Conservation (phyloP, 1,140 invertebrate species). For the Pinna nobilis region DNA sequence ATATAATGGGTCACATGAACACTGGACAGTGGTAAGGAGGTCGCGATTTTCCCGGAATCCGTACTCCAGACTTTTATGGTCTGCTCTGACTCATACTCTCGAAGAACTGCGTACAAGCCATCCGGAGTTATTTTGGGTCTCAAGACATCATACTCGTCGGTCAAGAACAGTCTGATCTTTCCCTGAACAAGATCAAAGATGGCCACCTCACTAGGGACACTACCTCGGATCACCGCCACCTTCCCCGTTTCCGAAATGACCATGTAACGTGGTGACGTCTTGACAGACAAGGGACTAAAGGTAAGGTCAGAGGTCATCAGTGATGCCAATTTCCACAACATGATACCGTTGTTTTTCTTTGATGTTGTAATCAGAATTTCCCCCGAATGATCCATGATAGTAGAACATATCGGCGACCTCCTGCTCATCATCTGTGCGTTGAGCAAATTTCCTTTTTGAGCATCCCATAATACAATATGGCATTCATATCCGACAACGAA, state of each 20-base stretch:
- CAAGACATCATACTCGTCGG: constrained; percentile 41
- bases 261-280: constrained; percentile 45
- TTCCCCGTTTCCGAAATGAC: constrained; percentile 26
- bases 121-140: constrained; percentile 42
- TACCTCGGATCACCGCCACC: constrained; percentile 39
- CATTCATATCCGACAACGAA: constrained; percentile 53
- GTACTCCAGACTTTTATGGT: constrained; percentile 49
- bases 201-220: constrained; percentile 41
- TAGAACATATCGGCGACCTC: constrained; percentile 22
- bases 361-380: constrained; percentile 39
- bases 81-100: constrained; percentile 42
- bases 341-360: constrained; percentile 41
- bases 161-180: constrained; percentile 29
- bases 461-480: constrained; percentile 41
- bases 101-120: constrained; percentile 47
- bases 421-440: constrained; percentile 29
- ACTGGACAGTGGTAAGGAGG: constrained; percentile 35
- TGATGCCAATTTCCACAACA: constrained; percentile 42
- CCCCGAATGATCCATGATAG: constrained; percentile 38
- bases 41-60: constrained; percentile 23
- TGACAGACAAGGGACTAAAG: constrained; percentile 43
- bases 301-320: constrained; percentile 23
- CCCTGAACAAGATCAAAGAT: constrained; percentile 43
- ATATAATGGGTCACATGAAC: constrained; percentile 42
- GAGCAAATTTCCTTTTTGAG: constrained; percentile 28